Base-by-base conservation (phyloP, 2,113 vertebrate species). In the Eubucco bourcierii region DNA sequence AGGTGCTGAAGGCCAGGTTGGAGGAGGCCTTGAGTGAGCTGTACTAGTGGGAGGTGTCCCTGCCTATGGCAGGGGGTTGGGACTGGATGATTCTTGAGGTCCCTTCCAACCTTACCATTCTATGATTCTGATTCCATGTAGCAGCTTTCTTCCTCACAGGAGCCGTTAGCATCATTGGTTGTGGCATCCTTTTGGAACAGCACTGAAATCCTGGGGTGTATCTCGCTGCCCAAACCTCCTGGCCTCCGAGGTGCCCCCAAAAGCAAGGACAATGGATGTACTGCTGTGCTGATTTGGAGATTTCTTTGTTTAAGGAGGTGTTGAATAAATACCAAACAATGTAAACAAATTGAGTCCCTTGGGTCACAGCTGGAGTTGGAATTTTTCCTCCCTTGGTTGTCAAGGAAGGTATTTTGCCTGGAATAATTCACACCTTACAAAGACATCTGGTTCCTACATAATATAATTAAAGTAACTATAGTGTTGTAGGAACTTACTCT, bases 401-500 rank as follows among this genome's bases (percentile, higher is more conserved):
- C 65, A 50, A 53, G 47, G 61, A 86, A 50, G 80, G 29, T 78
- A n/a, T 50, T 77, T 73, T 72, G 33, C 65, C 7, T 61, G 85
- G 85, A 80, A 58, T 16, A 39, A 67, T 61, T 87, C 21, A 39
- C 33, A 86, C 47, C 34, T 72, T 60, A 37, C 76, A 44, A 88
- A 94, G 90, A 78, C 53, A 87, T 78, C 83, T 86, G 85, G 25
- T 58, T 85, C 68, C 37, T 94, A 74, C 94, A 90, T 84, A 83
- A 86, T 75, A 29, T 61, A 55, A 70, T 82, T 89, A 59, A 92
- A 88, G 29, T 81, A 87, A 80, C 66, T 55, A 85, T 9, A 52
- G 56, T 39, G 7, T 89, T 84, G 63, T 0, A 3, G 52, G 44
- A 79, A 25, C 24, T 9, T 80, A 47, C 10, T 90, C 65, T 44